These are phyloP conservation scores for Dunckerocampus dactyliophorus DNA, from an alignment of 2,113 vertebrate genomes.

Conservation along the genomic window DNA sequence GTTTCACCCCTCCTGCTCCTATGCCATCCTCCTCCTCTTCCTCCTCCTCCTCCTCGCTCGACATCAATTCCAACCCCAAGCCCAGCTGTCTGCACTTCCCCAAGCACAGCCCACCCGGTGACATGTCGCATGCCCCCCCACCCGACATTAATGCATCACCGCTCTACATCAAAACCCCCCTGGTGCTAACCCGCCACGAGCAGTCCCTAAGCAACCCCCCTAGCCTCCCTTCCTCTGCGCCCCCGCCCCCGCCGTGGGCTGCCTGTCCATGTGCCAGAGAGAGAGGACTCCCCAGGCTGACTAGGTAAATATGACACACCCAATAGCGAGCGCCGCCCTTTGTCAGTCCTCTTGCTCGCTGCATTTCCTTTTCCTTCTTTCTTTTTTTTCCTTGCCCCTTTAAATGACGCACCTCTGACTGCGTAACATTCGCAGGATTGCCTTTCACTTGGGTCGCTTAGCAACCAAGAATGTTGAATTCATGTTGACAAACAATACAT, in stretches of 20 bases:
- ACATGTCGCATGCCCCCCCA: conserved; percentile 64
- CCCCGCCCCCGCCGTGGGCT: conserved; percentile 78
- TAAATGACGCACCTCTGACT: conserved; percentile 59
- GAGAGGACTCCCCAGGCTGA: conserved; percentile 83
- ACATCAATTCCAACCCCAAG: conserved; percentile 81
- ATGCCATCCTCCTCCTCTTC: conserved; percentile 71
- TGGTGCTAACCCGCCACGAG: conserved; percentile 77
- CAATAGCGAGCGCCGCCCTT: conserved; percentile 48
- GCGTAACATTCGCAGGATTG: conserved; percentile 59
- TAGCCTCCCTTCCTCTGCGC: conserved; percentile 74
- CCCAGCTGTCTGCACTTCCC: conserved; percentile 80
- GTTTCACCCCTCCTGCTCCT: conserved; percentile 72
- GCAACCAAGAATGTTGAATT: conserved; percentile 68
- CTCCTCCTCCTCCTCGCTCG: conserved; percentile 75
- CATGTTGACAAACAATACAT: conserved; percentile 51
- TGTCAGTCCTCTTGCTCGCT: conserved; percentile 48
- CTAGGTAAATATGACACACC: conserved; percentile 83
- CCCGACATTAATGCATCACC: conserved; percentile 73
- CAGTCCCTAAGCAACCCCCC: conserved; percentile 73
- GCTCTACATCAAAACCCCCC: conserved; percentile 78
- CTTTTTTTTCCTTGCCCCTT: conserved; percentile 44
- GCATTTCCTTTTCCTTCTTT: conserved; percentile 55
- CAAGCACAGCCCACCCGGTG: conserved; percentile 73
- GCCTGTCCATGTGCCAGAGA: conserved; percentile 82
- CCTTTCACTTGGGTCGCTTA: conserved; percentile 63